phyloP scores from a whole-genome alignment of 2,797 vertebrate species.

The Leucoraja ocellata region DNA sequence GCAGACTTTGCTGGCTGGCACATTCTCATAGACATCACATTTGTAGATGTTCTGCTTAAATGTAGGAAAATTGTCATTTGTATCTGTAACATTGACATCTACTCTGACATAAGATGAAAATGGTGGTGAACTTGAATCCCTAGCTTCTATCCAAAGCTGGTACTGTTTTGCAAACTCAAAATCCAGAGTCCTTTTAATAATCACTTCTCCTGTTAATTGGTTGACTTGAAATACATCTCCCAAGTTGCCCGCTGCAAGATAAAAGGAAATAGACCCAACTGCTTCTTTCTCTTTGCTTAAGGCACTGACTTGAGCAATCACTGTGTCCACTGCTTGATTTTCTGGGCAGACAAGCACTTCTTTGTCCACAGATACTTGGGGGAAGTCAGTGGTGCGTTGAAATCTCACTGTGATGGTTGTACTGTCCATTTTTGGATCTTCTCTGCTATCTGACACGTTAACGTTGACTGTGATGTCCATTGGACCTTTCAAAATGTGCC shows the following conservation, averaged over 20 bases:
- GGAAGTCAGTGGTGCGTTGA: constrained; percentile 58
- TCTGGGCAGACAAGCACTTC: constrained; percentile 51
- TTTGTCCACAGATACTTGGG: constrained; percentile 52
- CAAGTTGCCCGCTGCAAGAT: constrained; percentile 60
- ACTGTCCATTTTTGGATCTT: constrained; percentile 54
- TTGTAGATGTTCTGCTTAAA: constrained; percentile 58
- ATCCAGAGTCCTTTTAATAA: constrained; percentile 57
- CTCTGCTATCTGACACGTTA: constrained; percentile 57
- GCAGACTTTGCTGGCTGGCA: constrained; percentile 52
- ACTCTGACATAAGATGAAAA: constrained; percentile 62
- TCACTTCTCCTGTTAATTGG: constrained; percentile 53
- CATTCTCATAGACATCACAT: constrained; percentile 63
- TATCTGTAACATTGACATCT: constrained; percentile 56
- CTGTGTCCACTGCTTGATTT: constrained; percentile 51
- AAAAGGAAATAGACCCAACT: constrained; percentile 53
- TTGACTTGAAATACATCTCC: constrained; percentile 58
- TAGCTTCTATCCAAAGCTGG: constrained; percentile 59
- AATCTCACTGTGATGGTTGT: constrained; percentile 62
- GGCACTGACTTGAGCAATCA: constrained; percentile 53
- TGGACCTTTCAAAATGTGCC: constrained; percentile 41
- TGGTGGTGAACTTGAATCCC: constrained; percentile 63
- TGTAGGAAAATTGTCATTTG: constrained; percentile 63
- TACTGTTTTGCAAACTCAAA: constrained; percentile 58
- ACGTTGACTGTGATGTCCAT: constrained; percentile 54
- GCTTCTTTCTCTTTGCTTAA: constrained; percentile 49